Base-by-base conservation (phyloP, 2,888 invertebrate species). In the Conus canariensis region DNA sequence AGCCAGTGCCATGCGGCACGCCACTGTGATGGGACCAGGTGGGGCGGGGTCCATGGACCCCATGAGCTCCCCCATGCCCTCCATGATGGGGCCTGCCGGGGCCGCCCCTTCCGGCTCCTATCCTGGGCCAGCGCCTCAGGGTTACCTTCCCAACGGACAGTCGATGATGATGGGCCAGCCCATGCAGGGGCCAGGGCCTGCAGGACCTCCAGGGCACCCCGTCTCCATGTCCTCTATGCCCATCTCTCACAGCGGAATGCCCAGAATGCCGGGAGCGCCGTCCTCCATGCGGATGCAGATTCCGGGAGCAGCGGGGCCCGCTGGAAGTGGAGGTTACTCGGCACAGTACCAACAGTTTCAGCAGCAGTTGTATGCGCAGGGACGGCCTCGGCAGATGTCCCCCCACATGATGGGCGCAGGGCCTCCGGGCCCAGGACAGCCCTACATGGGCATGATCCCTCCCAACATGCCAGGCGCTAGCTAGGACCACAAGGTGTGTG, bases 271-370 rank as follows among this genome's bases (percentile, higher is more conserved):
- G 16, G 93, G 92, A 59, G 93, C 93, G 16, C 92, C 92, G 25
- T 90, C 90, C 83, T 90, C 92, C 90, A 85, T 92, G 93, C 88
- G 87, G 59, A 90, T 92, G 91, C 89, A 91, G 16, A 90, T 90
- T 45, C 88, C 77, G 19, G 90, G 89, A 22, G 88, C 70, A 14
- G 16, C 19, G 30, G 89, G 90, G 22, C 89, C 90, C 2, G 90
- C 92, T 22, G 90, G 87, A 2, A 80, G 90, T 14, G 90, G 88
- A 6, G 83, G 88, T 6, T 90, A 90, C 22, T 93, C 92, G 86
- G 93, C 94, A 67, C 95, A 95, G 88, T 95, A 94, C 92, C 95
- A 95, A 90, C 95, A 95, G 91, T 95, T 95, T 92, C 96, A 95
- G 91, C 95, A 96, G 91, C 96, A 95, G 93, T 91, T 95, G 83